These are phyloP conservation scores for Neotoxoptera formosana DNA, from an alignment of 1,140 invertebrate species.

Conservation along the genomic window DNA sequence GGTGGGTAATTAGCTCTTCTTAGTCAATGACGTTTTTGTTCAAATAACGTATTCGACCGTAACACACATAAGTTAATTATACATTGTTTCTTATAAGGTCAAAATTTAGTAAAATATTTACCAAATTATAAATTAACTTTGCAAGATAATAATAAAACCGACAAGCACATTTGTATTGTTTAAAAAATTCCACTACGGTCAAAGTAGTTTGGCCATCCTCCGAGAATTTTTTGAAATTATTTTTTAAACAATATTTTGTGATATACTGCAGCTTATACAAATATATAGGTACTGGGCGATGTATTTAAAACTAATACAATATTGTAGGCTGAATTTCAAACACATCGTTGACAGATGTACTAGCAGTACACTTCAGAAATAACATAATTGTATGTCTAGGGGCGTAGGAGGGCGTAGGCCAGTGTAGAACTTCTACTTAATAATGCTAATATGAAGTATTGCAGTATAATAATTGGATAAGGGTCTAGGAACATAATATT, in stretches of 20 bases:
- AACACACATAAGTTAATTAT: background rate
- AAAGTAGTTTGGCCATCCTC: too few relatives aligned
- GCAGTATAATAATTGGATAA: background rate
- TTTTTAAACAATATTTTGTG: background rate
- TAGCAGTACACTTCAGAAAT: background rate
- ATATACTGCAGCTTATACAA: background rate
- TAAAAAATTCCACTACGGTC: background rate
- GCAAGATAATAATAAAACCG: background rate
- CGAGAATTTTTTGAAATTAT: background rate
- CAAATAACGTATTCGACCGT: background rate
- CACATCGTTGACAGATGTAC: background rate
- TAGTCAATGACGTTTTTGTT: background rate
- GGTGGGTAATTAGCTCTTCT: background rate
- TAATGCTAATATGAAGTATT: background rate
- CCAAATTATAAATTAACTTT: background rate
- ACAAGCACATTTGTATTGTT: background rate
- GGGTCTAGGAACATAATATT: background rate
- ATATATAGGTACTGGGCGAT: background rate
- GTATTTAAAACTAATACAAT: background rate
- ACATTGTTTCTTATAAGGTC: conserved; percentile 2
- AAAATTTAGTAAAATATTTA: background rate
- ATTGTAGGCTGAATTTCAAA: background rate
- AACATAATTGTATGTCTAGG: background rate
- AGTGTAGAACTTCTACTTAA: background rate
- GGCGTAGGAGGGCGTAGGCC: background rate